phyloP scores from a whole-genome alignment of 2,797 vertebrate genomes.

The Aldrovandia affinis region DNA sequence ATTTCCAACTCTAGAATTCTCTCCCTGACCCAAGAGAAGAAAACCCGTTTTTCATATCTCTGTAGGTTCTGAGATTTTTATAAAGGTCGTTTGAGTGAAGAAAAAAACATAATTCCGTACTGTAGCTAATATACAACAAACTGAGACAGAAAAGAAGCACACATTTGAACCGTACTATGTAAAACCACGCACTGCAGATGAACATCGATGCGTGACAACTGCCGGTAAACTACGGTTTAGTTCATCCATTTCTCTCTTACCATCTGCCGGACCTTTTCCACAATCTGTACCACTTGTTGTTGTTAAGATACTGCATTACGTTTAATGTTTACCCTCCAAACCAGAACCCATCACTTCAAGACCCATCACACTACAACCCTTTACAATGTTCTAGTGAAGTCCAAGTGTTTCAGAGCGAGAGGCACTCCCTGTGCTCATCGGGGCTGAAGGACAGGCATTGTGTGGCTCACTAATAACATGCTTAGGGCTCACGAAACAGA shows the following conservation, averaged over 20 bases:
- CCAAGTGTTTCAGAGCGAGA: neutral
- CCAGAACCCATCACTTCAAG: slow-evolving; percentile 30
- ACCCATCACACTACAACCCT: slow-evolving; percentile 1
- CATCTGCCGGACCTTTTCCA: slow-evolving; percentile 43
- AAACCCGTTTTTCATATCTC: neutral
- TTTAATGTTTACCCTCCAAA: slow-evolving; percentile 31
- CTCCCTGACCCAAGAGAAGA: neutral
- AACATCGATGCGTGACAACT: neutral
- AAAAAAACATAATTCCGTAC: neutral
- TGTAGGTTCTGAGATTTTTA: slow-evolving; percentile 5
- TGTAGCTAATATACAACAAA: neutral
- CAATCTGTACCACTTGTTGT: slow-evolving; percentile 40
- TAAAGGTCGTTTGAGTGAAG: neutral
- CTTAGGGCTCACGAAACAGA: slow-evolving; percentile 44
- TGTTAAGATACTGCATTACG: slow-evolving; percentile 37
- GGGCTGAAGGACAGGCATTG: slow-evolving; percentile 30
- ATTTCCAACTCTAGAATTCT: neutral
- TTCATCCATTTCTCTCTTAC: slow-evolving; percentile 28
- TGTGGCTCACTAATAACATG: slow-evolving; percentile 29
- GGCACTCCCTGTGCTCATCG: neutral
- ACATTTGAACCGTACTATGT: neutral
- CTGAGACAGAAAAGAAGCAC: neutral
- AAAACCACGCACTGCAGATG: neutral
- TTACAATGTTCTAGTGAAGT: neutral
- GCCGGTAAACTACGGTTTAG: neutral